Evolutionary conservation across 2,888 invertebrate species (phyloP).

Genomic region (Crocallis elinguaria): DNA sequence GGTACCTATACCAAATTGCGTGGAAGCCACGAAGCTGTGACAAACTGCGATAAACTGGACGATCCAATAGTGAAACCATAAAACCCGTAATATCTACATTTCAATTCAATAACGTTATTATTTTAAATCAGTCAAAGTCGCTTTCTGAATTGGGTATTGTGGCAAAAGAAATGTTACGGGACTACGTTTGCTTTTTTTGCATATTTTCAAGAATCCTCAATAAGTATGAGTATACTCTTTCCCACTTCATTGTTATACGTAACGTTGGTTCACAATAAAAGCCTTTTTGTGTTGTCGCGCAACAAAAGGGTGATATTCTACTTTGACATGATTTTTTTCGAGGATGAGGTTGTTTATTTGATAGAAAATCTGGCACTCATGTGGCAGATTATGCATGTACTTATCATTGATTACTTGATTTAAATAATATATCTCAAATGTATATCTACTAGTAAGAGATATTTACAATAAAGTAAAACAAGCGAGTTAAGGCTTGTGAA

Average conservation of each 20-base stretch:
- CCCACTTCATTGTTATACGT: constrained; percentile 30
- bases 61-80: too few relatives aligned
- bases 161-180: constrained; percentile 15
- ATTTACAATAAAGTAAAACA: too few relatives aligned
- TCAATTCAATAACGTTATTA: not conserved
- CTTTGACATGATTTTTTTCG: constrained; percentile 27
- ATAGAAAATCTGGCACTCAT: constrained; percentile 10
- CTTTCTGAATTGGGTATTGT: constrained; percentile 6
- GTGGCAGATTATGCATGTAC: too few relatives aligned
- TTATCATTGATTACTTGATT: too few relatives aligned
- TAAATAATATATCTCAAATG: too few relatives aligned
- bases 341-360: constrained; percentile 16
- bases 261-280: constrained; percentile 42
- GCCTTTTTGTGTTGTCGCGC: constrained; percentile 47
- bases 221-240: constrained; percentile 11
- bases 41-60: too few relatives aligned
- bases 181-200: constrained; percentile 17
- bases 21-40: too few relatives aligned
- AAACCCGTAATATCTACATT: too few relatives aligned
- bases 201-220: constrained; percentile 20
- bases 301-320: constrained; percentile 32
- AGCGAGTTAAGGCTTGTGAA: too few relatives aligned
- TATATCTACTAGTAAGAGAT: too few relatives aligned
- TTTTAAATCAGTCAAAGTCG: constrained; percentile 7
- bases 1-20: too few relatives aligned